Percentiles rank a stretch among this genome's conserved stretches.
Conservation (phyloP, 2,888 invertebrate genomes). For the Thecocarcelia acutangulata region DNA sequence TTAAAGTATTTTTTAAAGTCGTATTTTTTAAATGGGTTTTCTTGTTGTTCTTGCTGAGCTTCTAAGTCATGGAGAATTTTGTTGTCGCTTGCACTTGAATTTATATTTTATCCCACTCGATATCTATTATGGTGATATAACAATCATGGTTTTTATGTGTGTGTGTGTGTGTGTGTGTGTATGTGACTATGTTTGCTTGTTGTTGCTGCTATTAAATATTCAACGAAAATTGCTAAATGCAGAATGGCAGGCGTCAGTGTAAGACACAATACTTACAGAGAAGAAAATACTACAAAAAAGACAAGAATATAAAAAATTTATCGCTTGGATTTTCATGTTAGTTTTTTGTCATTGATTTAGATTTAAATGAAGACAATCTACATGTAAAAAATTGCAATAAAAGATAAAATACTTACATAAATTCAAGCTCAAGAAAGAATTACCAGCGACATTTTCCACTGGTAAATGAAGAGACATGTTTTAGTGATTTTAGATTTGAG, state of each 20-base stretch:
- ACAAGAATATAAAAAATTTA: constrained; percentile 44
- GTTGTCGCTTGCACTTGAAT: constrained; percentile 64
- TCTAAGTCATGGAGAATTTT: constrained; percentile 32
- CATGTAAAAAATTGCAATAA: constrained; percentile 35
- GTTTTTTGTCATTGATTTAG: constrained; percentile 51
- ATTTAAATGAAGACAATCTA: constrained; percentile 42
- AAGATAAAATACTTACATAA: background rate
- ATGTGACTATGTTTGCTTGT: constrained; percentile 16
- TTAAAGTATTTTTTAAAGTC: constrained; percentile 13
- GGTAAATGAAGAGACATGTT: too few relatives aligned
- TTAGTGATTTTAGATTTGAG: too few relatives aligned
- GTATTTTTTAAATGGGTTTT: constrained; percentile 29
- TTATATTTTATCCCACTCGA: constrained; percentile 58
- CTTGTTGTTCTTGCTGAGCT: background rate
- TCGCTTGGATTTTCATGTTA: constrained; percentile 58
- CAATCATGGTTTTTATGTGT: background rate
- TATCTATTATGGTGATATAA: constrained; percentile 8
- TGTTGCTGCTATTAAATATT: constrained; percentile 33
- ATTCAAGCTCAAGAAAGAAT: background rate
- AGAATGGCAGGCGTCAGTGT: constrained; percentile 57
- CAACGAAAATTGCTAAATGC: constrained; percentile 46
- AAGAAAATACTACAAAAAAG: background rate
- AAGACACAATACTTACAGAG: background rate
- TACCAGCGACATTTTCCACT: background rate
- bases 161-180: background rate